Evolutionary conservation across 2,113 vertebrate species (phyloP).

Genomic region (Ciconia stormi): DNA sequence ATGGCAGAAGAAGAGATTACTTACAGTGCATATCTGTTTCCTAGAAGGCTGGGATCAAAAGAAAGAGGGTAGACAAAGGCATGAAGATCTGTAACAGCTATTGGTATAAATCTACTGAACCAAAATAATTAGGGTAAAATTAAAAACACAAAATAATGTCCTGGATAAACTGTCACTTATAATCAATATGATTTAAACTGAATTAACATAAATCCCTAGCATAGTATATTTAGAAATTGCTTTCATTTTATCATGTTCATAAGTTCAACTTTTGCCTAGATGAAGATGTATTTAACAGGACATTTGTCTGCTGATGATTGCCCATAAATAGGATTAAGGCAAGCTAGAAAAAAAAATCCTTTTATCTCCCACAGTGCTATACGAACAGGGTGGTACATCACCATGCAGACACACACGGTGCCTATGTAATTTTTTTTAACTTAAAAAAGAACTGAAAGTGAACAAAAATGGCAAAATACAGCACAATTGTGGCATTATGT

Average conservation of each 20-base stretch:
- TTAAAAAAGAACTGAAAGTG: neutral
- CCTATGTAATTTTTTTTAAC: neutral
- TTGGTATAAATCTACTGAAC: neutral
- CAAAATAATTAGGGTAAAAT: neutral
- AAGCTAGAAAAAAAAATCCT: neutral
- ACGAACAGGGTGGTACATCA: neutral
- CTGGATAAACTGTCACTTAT: neutral
- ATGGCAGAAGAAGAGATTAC: neutral
- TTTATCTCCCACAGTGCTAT: neutral
- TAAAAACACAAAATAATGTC: neutral
- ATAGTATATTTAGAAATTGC: neutral
- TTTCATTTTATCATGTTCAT: neutral
- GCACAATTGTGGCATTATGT: neutral
- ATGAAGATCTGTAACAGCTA: neutral
- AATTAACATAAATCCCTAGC: neutral
- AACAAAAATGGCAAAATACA: neutral
- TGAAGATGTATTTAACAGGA: neutral
- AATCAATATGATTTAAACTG: neutral
- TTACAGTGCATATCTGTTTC: neutral
- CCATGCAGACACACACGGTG: neutral
- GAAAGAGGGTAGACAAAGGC: neutral
- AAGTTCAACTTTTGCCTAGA: neutral
- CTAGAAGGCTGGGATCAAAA: neutral
- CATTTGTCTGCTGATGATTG: neutral
- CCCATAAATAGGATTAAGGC: neutral